Evolutionary conservation across 2,888 invertebrate species (phyloP).

Genomic region (Polydrusus cervinus): DNA sequence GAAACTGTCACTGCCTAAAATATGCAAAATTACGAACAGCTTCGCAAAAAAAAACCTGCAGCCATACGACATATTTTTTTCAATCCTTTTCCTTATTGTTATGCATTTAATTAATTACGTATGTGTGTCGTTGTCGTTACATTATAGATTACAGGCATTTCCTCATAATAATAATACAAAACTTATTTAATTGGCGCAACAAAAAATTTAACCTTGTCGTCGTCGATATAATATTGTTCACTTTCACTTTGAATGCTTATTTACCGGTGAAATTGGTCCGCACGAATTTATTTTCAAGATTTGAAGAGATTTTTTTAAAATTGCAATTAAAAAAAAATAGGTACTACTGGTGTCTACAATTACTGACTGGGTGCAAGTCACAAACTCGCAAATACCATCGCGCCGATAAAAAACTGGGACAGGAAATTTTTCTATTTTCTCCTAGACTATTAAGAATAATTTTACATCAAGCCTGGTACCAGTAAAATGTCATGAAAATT

Average conservation of each 20-base stretch:
- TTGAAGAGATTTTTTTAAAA: background rate
- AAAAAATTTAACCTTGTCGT: constrained; percentile 47
- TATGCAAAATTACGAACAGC: constrained; percentile 5
- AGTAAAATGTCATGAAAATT: too few relatives aligned
- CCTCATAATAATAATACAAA: constrained; percentile 39
- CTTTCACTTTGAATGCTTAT: constrained; percentile 38
- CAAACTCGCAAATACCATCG: too few relatives aligned
- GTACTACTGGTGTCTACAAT: too few relatives aligned
- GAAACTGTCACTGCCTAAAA: background rate
- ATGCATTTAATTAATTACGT: constrained; percentile 39
- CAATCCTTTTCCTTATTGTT: constrained; percentile 26
- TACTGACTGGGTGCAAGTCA: too few relatives aligned
- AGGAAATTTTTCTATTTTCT: too few relatives aligned
- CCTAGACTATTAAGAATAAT: too few relatives aligned
- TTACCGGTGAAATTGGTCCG: constrained; percentile 34
- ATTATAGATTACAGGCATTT: constrained; percentile 38
- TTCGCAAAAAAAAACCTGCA: background rate
- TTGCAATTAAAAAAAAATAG: too few relatives aligned
- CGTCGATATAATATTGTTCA: constrained; percentile 46
- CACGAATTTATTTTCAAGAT: constrained; percentile 13
- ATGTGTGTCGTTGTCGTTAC: constrained; percentile 39
- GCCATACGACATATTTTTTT: background rate
- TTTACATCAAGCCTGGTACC: too few relatives aligned
- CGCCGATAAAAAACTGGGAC: too few relatives aligned
- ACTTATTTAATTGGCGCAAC: constrained; percentile 49